phyloP scores from a whole-genome alignment of 2,113 vertebrate species.

The Corythaeola cristata region DNA sequence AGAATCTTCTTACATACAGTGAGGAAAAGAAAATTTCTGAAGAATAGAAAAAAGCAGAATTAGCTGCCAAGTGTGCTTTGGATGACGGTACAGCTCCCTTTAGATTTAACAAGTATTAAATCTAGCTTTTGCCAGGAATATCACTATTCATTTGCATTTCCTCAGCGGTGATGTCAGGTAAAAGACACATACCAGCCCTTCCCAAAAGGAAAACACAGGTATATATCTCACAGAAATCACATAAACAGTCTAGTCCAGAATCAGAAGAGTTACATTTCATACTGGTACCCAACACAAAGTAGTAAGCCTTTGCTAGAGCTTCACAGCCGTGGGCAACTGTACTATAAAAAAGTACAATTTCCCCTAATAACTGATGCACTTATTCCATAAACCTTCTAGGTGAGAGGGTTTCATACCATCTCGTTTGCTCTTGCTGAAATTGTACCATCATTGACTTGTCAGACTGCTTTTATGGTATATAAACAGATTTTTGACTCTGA shows the following conservation, averaged over 20 bases:
- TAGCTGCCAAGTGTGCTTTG: background rate
- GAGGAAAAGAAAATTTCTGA: background rate
- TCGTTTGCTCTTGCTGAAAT: background rate
- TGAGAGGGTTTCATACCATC: background rate
- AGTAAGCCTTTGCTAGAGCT: background rate
- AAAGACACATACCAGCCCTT: background rate
- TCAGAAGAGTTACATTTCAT: background rate
- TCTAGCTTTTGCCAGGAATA: background rate
- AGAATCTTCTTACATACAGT: background rate
- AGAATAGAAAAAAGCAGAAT: background rate
- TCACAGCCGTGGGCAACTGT: background rate
- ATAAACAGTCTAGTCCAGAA: background rate
- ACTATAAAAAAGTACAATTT: background rate
- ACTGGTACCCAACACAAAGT: background rate
- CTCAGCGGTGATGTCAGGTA: accelerated
- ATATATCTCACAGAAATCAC: background rate
- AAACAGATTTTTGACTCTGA: background rate
- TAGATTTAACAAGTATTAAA: background rate
- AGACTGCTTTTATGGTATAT: background rate
- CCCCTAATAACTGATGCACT: background rate
- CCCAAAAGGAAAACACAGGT: background rate
- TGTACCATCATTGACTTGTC: background rate
- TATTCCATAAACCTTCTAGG: background rate
- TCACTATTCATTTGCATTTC: background rate
- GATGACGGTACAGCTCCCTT: background rate